These are phyloP conservation scores for Nysson spinosus DNA, from an alignment of 2,888 invertebrate species.

Conservation along the genomic window DNA sequence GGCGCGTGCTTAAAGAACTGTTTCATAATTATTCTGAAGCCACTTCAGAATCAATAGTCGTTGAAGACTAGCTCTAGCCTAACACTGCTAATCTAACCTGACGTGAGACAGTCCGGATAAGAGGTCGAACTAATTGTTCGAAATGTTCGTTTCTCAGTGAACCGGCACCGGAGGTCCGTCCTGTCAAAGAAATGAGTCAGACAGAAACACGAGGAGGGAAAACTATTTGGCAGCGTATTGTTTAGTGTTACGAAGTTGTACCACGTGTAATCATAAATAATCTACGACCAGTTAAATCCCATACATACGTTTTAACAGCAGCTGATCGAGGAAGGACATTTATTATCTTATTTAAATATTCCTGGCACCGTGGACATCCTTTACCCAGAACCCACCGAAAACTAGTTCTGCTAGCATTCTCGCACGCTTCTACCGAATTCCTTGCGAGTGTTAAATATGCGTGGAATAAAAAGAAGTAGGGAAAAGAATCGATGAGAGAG, in stretches of 20 bases:
- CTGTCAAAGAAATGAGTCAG: no score
- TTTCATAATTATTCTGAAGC: conserved; percentile 33
- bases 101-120: no score
- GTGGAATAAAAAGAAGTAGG: no score
- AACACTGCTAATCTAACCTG: not conserved
- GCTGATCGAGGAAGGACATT: not conserved
- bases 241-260: no score
- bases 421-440: not conserved
- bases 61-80: not conserved
- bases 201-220: no score
- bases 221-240: no score
- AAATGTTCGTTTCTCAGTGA: no score
- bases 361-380: not conserved
- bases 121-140: no score
- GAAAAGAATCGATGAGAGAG: not conserved
- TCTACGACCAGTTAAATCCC: no score
- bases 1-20: conserved; percentile 24
- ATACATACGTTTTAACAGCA: not conserved
- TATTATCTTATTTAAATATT: conserved; percentile 1
- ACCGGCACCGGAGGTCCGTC: no score
- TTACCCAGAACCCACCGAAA: not conserved
- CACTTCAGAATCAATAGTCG: conserved; percentile 25
- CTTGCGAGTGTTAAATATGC: not conserved
- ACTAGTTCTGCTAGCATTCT: conserved; percentile 8
- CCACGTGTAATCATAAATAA: no score